These are phyloP conservation scores for Cacoxenus indagator DNA, from an alignment of 2,888 invertebrate genomes.

Conservation along the genomic window DNA sequence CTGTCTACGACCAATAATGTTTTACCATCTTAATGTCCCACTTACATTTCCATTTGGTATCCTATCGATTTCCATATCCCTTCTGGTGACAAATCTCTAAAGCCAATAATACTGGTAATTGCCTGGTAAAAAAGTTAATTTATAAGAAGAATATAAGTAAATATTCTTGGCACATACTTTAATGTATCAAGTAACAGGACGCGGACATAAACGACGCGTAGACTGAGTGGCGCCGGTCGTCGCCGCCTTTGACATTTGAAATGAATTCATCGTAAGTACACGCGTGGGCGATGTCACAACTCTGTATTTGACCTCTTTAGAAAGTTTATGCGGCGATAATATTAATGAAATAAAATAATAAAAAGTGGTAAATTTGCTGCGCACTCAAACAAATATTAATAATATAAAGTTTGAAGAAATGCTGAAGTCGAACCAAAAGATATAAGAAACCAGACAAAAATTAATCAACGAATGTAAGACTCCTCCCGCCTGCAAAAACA, in stretches of 20 bases:
- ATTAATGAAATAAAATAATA: too few relatives aligned
- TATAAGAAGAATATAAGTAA: background rate
- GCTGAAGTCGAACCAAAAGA: too few relatives aligned
- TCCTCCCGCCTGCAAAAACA: constrained; percentile 9
- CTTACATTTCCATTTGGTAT: background rate
- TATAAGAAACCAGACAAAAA: background rate
- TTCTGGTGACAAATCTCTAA: background rate
- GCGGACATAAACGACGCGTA: background rate
- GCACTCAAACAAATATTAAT: too few relatives aligned
- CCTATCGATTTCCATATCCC: background rate
- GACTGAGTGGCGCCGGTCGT: background rate
- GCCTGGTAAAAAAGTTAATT: background rate
- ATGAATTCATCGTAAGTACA: too few relatives aligned
- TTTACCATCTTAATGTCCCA: background rate
- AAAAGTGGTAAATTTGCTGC: too few relatives aligned
- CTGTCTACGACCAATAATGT: background rate
- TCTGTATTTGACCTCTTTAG: too few relatives aligned
- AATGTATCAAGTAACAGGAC: background rate
- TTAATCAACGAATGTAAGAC: constrained; percentile 20
- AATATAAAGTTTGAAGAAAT: too few relatives aligned
- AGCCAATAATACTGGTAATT: background rate
- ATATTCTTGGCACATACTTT: background rate
- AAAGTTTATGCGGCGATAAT: too few relatives aligned
- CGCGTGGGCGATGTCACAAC: too few relatives aligned
- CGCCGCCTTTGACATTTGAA: background rate